Percentiles rank a stretch among this genome's conserved stretches.
phyloP scores from a whole-genome alignment of 2,113 vertebrate genomes.

The Ardeotis arabs region DNA sequence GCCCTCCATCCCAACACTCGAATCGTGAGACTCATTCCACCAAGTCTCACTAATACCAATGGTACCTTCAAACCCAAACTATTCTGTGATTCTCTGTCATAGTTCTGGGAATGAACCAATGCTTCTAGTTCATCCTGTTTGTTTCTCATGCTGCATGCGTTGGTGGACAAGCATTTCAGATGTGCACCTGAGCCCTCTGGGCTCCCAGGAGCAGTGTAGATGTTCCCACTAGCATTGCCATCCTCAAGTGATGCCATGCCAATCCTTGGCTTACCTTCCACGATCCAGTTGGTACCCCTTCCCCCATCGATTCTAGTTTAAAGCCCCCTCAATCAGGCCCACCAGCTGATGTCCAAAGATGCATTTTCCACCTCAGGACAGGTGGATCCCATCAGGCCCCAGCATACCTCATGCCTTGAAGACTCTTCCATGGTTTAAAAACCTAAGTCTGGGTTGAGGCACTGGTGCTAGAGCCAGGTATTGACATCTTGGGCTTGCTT shows the following conservation, averaged over 20 bases:
- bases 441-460: background rate
- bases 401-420: background rate
- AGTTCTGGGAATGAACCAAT: background rate
- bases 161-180: background rate
- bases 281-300: background rate
- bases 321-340: fast-evolving
- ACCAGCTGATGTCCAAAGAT: background rate
- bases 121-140: background rate
- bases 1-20: background rate
- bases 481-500: background rate
- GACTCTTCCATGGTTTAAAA: background rate
- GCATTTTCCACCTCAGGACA: background rate
- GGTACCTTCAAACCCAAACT: background rate
- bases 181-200: background rate
- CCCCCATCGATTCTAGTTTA: background rate
- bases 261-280: background rate
- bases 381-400: background rate
- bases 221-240: background rate
- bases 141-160: background rate
- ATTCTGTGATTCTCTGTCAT: no score
- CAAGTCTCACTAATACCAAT: background rate
- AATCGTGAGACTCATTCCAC: background rate
- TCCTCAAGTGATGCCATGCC: background rate
- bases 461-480: background rate
- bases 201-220: background rate